Percentiles rank a stretch among this genome's conserved stretches.
phyloP scores from a whole-genome alignment of 2,888 invertebrate genomes.

The Platerodrilus igneus region DNA sequence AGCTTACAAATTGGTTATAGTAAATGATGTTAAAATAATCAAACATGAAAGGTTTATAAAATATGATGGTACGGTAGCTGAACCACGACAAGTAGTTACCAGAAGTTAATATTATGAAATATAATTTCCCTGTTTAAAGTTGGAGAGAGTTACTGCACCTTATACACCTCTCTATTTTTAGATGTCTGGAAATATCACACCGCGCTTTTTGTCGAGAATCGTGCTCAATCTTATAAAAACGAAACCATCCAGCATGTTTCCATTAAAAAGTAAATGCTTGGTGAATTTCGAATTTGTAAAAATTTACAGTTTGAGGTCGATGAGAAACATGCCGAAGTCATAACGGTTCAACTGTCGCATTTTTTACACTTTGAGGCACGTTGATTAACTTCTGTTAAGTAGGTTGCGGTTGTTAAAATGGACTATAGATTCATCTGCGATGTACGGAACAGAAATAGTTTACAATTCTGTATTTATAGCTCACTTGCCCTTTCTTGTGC shows the following conservation, averaged over 20 bases:
- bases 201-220: conserved; percentile 35
- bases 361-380: too few species aligned
- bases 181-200: conserved; percentile 45
- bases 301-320: too few species aligned
- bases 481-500: too few species aligned
- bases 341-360: too few species aligned
- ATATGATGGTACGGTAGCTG: conserved; percentile 4
- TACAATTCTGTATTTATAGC: too few species aligned
- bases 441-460: too few species aligned
- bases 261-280: too few species aligned
- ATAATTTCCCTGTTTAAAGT: conserved; percentile 43
- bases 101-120: conserved; percentile 40
- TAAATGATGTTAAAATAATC: conserved; percentile 1
- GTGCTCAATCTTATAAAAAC: conserved; percentile 33
- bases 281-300: too few species aligned
- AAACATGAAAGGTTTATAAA: conserved; percentile 4
- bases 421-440: too few species aligned
- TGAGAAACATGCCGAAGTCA: too few species aligned
- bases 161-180: conserved; percentile 42
- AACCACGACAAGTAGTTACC: conserved; percentile 25
- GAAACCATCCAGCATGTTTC: conserved; percentile 8
- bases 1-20: background rate
- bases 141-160: conserved; percentile 37
- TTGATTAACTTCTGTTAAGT: too few species aligned
- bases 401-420: too few species aligned